These are phyloP conservation scores for Cerceris rybyensis DNA, from an alignment of 2,888 invertebrate species.

Conservation along the genomic window DNA sequence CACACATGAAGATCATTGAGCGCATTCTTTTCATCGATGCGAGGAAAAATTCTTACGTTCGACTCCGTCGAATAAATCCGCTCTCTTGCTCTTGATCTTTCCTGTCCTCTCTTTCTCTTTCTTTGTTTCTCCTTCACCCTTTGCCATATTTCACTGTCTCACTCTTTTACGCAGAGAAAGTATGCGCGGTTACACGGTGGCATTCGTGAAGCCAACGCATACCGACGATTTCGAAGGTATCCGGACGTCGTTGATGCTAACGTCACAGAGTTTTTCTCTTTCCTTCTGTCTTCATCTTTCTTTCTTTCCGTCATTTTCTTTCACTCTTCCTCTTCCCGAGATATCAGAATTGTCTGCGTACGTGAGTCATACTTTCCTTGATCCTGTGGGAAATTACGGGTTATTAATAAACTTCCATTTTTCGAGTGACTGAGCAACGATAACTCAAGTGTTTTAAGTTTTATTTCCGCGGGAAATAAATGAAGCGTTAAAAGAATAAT, in stretches of 20 bases:
- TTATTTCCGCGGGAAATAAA: too few species aligned
- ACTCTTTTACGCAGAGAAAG: constrained; percentile 66
- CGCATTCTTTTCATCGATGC: constrained; percentile 1
- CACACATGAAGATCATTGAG: constrained; percentile 15
- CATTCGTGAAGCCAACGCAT: constrained; percentile 57
- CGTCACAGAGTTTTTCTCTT: neutral
- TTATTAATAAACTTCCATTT: too few species aligned
- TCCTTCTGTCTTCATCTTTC: neutral
- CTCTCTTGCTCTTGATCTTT: constrained; percentile 58
- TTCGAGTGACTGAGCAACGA: too few species aligned
- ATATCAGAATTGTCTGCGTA: too few species aligned
- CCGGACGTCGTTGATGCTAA: constrained; percentile 1
- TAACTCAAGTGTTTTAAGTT: too few species aligned
- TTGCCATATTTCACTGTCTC: constrained; percentile 21
- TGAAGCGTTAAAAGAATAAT: too few species aligned
- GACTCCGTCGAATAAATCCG: constrained; percentile 22
- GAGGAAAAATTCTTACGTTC: constrained; percentile 29
- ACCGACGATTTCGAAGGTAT: constrained; percentile 55
- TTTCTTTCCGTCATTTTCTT: neutral
- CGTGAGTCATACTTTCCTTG: too few species aligned
- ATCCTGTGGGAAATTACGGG: too few species aligned
- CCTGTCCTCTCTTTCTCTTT: constrained; percentile 33
- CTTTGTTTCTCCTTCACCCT: constrained; percentile 20
- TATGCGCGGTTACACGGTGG: constrained; percentile 57
- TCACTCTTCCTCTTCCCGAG: too few species aligned